Base-by-base conservation (phyloP, 1,140 invertebrate species). In the roundworm (Caenorhabditis elegans) region DNA sequence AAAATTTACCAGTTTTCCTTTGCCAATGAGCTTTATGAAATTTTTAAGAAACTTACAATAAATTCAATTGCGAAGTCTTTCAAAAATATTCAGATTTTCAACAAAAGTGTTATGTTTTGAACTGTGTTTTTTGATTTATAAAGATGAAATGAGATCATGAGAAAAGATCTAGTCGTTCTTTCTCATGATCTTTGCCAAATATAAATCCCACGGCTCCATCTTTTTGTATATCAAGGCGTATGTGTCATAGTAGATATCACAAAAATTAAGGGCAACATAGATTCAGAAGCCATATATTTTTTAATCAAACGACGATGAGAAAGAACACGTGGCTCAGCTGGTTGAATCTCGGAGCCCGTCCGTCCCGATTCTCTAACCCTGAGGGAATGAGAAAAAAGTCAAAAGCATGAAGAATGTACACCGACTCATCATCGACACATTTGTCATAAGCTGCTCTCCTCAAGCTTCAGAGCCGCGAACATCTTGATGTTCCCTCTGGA, bases 351-450 rank as follows among this genome's bases (percentile, higher is more conserved):
- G n/a, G n/a, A n/a, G n/a, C n/a, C n/a, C n/a, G n/a, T n/a, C n/a
- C n/a, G n/a, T 49, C 5, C 47, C 19, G 2, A 49, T 49, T 49
- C 2, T 24, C 2, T 10, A 17, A 26, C 55, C 26, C 17, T 3
- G 31, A 36, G 55, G 28, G 15, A 65, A 65, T 13, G 31, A 65
- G 10, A 36, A n/a, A n/a, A n/a, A n/a, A n/a, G n/a, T n/a, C n/a
- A n/a, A n/a, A n/a, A n/a, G n/a, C n/a, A n/a, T n/a, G 22, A 24
- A 55, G 51, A 55, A 55, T 55, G 26, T 26, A 55, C 26, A 55
- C 51, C 22, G 55, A 36, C 55, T 65, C 55, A 65, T 65, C 26
- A 65, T 65, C 55, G 55, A 36, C 55, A 65, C 55, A 36, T 65
- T 65, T 65, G 55, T 36, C 55, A 65, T 36, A 28, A 65, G 55